Base-by-base conservation (phyloP, 2,113 vertebrate genomes). In the Sitta europaea region DNA sequence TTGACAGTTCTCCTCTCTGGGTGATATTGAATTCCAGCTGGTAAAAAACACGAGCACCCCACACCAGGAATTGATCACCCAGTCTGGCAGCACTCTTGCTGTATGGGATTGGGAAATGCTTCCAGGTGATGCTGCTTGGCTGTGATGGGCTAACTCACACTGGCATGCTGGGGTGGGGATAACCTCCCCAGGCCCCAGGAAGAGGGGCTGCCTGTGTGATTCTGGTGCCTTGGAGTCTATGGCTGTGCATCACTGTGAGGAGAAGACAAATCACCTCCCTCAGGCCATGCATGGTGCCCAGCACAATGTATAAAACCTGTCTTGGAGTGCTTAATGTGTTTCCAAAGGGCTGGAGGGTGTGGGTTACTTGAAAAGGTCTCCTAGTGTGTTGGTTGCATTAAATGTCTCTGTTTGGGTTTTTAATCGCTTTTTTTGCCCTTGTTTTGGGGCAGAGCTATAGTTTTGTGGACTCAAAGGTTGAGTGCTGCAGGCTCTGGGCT, bases 1-100 rank as follows among this genome's bases (percentile, higher is more conserved):
- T 86, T 90, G 63, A 48, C 83, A 43, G 38, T 7, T 86, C 78
- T 92, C 31, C 19, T 15, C 96, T 95, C 54, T 12, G 51, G 86
- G 94, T 87, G 93, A 86, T 93, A 84, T 16, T 97, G 96, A 94
- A 88, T 94, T 92, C 68, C 86, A 95, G 71, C 96, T 87, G 9
- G 85, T 90, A 31, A 82, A 86, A 96, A 95, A 86, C 59, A 92
- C 1, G 10, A 96, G 55, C 76, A 48, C 71, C 80, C 91, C 55
- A 54, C 53, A 68, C 57, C 73, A 84, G 91, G 94, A 88, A 87
- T 73, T 23, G 35, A 59, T 91, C 83, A 57, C 59, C 77, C 45
- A 23, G 43, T 47, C 84, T 88, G 12, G 70, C 71, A 72, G 73
- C 73, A 62, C 50, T 36, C 6, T 28, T 84, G 43, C 59, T 70